Evolutionary conservation across 2,888 invertebrate species (phyloP).

Genomic region (Encarsia formosa): DNA sequence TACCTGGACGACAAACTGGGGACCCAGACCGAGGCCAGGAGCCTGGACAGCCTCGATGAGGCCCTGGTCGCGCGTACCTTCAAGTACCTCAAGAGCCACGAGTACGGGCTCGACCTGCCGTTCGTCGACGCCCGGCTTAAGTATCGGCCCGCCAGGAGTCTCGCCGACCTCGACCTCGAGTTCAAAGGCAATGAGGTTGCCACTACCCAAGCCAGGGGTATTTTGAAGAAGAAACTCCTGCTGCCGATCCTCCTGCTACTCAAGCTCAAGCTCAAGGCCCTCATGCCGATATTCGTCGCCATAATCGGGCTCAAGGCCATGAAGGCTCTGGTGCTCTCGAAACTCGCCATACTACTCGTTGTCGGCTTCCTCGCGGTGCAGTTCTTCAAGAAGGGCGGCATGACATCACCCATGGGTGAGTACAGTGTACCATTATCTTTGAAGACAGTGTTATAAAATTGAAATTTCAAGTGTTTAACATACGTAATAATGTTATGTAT

Average conservation of each 20-base stretch:
- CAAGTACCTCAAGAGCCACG: slow-evolving; percentile 69
- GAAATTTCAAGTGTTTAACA: too few relatives aligned
- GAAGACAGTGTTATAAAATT: too few relatives aligned
- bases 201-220: slow-evolving; percentile 60
- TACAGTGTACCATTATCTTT: background rate
- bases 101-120: slow-evolving; percentile 70
- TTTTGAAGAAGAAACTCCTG: slow-evolving; percentile 77
- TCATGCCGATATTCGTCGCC: slow-evolving; percentile 77
- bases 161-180: slow-evolving; percentile 50
- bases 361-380: slow-evolving; percentile 78
- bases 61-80: slow-evolving; percentile 70
- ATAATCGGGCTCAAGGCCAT: slow-evolving; percentile 77
- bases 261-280: slow-evolving; percentile 78
- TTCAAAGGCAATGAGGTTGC: slow-evolving; percentile 44
- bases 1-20: slow-evolving; percentile 71
- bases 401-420: slow-evolving; percentile 47
- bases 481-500: too few relatives aligned
- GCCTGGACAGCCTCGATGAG: slow-evolving; percentile 56
- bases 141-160: slow-evolving; percentile 46
- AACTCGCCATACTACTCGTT: slow-evolving; percentile 75
- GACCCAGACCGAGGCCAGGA: slow-evolving; percentile 42
- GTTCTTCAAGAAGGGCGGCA: slow-evolving; percentile 73
- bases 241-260: slow-evolving; percentile 73
- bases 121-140: slow-evolving; percentile 43
- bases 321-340: slow-evolving; percentile 79